These are phyloP conservation scores for Furcula furcula DNA, from an alignment of 2,888 invertebrate species.

Conservation along the genomic window DNA sequence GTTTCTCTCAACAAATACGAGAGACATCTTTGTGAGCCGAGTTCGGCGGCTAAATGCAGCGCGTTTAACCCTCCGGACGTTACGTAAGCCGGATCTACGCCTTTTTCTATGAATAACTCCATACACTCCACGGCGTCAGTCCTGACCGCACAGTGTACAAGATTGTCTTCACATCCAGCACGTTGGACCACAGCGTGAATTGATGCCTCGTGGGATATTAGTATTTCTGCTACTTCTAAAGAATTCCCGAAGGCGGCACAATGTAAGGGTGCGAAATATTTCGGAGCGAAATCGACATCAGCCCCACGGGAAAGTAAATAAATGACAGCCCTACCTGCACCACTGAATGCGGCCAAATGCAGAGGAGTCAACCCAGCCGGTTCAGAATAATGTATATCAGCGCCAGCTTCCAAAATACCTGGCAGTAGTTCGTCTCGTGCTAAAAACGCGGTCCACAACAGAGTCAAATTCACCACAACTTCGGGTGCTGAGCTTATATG, in stretches of 20 bases:
- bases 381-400: slow-evolving; percentile 86
- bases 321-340: slow-evolving; percentile 85
- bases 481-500: slow-evolving; percentile 84
- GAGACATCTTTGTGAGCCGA: slow-evolving; percentile 88
- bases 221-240: slow-evolving; percentile 87
- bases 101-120: slow-evolving; percentile 87
- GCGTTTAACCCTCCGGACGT: slow-evolving; percentile 89
- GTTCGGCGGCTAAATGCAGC: slow-evolving; percentile 89
- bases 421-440: slow-evolving; percentile 87
- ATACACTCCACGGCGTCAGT: slow-evolving; percentile 91
- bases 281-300: slow-evolving; percentile 85
- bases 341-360: slow-evolving; percentile 89
- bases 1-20: slow-evolving; percentile 88
- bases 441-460: slow-evolving; percentile 88
- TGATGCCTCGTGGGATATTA: slow-evolving; percentile 87
- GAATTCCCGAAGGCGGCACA: slow-evolving; percentile 95
- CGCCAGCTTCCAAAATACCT: slow-evolving; percentile 84
- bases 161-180: slow-evolving; percentile 87
- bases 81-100: slow-evolving; percentile 88
- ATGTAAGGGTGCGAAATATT: slow-evolving; percentile 91
- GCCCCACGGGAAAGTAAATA: slow-evolving; percentile 86
- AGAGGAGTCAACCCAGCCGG: slow-evolving; percentile 88
- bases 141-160: slow-evolving; percentile 92
- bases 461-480: slow-evolving; percentile 86
- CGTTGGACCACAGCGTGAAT: slow-evolving; percentile 86